phyloP scores from a whole-genome alignment of 2,797 vertebrate genomes.

The Parauchenoglanis punctatus region DNA sequence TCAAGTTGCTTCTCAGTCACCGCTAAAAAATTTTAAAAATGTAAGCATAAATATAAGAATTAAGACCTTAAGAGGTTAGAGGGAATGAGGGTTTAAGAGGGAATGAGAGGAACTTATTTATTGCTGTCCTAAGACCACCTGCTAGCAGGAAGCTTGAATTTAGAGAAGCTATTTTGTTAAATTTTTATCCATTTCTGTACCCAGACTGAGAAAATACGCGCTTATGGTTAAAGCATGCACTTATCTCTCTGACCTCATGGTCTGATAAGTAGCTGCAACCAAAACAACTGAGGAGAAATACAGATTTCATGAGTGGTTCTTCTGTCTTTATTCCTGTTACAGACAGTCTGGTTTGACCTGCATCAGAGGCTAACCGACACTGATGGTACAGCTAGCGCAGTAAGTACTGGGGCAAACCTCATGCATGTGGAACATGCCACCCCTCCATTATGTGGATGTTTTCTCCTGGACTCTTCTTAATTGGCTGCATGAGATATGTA shows the following conservation, averaged over 20 bases:
- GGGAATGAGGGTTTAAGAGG: neutral
- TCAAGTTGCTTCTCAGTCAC: neutral
- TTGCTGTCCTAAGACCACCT: neutral
- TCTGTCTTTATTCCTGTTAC: slow-evolving; percentile 76
- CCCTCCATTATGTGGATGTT: slow-evolving; percentile 14
- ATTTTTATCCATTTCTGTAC: neutral
- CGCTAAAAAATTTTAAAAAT: neutral
- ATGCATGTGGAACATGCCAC: slow-evolving; percentile 40
- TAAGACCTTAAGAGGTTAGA: neutral
- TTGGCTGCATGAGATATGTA: slow-evolving; percentile 7
- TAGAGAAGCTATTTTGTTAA: neutral
- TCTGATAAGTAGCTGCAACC: slow-evolving; percentile 19
- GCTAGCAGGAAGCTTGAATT: neutral
- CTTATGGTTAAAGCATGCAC: neutral
- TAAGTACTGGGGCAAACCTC: slow-evolving; percentile 72
- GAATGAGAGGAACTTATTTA: neutral
- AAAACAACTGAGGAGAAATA: slow-evolving; percentile 38
- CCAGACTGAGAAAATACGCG: neutral
- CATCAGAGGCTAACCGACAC: slow-evolving; percentile 93
- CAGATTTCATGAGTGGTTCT: slow-evolving; percentile 70
- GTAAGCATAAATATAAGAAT: neutral
- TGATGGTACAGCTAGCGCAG: slow-evolving; percentile 84
- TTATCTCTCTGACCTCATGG: slow-evolving; percentile 19
- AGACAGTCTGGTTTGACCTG: slow-evolving; percentile 96
- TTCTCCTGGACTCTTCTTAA: neutral